Conservation (phyloP, 2,113 vertebrate genomes). For the Bujurquina vittata region DNA sequence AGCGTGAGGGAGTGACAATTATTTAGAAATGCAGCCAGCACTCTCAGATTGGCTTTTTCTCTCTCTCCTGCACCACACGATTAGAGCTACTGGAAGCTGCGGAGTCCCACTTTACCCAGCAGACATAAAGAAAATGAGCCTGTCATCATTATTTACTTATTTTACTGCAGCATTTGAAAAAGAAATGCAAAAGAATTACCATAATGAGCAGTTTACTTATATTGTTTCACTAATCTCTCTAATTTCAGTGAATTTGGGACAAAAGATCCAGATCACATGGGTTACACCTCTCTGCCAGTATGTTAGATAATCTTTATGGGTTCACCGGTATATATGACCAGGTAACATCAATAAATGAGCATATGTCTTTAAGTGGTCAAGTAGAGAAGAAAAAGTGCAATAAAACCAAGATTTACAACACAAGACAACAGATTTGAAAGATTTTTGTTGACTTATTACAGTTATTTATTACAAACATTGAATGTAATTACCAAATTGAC, state of each 20-base stretch:
- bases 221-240: not conserved
- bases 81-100: conserved; percentile 8
- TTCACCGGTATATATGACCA: no score
- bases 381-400: no score
- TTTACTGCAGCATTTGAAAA: not conserved
- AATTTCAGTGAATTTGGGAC: not conserved
- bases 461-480: no score
- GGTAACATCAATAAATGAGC: no score
- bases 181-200: not conserved
- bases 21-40: conserved; percentile 21
- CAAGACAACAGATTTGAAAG: not conserved
- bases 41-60: not conserved
- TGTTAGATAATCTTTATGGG: not conserved
- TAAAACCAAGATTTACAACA: not conserved
- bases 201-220: not conserved
- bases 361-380: no score
- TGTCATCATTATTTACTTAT: not conserved
- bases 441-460: no score
- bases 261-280: no score
- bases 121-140: not conserved
- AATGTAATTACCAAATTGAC: not conserved
- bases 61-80: not conserved
- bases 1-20: not conserved
- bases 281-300: not conserved
- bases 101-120: not conserved